A percentile compares a stretch with the other conserved stretches of the same genome.
Conservation (phyloP, 2,888 invertebrate genomes). For the Globia sparganii region DNA sequence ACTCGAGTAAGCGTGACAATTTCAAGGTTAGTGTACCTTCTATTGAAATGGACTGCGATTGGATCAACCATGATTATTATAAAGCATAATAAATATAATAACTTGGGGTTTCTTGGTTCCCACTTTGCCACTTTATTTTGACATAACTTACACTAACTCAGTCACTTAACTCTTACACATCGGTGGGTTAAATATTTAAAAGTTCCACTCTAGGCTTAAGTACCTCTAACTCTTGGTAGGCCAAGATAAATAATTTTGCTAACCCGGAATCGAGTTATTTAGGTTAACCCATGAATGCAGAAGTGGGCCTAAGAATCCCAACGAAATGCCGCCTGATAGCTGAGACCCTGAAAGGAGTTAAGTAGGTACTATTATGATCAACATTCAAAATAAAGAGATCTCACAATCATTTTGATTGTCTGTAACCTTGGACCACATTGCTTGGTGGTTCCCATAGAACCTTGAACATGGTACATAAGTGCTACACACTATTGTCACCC, state of each 20-base stretch:
- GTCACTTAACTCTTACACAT: too few species aligned
- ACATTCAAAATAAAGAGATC: conserved; percentile 5
- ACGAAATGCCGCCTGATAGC: neutral
- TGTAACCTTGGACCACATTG: conserved; percentile 27
- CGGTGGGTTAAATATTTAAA: too few species aligned
- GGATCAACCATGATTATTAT: neutral
- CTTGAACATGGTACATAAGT: neutral
- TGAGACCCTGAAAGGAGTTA: neutral
- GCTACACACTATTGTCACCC: neutral
- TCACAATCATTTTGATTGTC: conserved; percentile 21
- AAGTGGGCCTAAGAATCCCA: neutral
- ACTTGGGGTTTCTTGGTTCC: neutral
- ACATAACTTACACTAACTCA: too few species aligned
- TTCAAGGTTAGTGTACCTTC: conserved; percentile 1
- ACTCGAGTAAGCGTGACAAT: conserved; percentile 3
- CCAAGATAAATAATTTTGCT: too few species aligned
- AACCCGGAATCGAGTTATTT: too few species aligned
- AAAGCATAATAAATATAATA: neutral
- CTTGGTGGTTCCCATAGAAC: conserved; percentile 2
- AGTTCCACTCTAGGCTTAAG: too few species aligned
- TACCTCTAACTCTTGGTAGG: too few species aligned
- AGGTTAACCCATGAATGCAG: too few species aligned
- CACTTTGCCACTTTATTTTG: neutral
- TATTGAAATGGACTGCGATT: neutral
- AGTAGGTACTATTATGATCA: neutral